Base-by-base conservation (phyloP, 2,888 invertebrate genomes). In the Ochlodes sylvanus region DNA sequence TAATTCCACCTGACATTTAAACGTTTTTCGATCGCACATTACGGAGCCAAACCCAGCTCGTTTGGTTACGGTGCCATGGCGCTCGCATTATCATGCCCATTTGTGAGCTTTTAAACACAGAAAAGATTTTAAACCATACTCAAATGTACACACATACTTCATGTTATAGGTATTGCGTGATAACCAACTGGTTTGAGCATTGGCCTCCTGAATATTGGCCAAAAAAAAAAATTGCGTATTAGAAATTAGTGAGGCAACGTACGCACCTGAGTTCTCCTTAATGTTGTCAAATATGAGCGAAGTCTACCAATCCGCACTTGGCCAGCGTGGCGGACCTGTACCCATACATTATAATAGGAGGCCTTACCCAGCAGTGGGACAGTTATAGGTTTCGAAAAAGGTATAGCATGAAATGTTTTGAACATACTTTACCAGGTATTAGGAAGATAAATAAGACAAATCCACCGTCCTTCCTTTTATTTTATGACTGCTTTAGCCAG, bases 1-100 rank as follows among this genome's bases (percentile, higher is more conserved):
- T 63, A 63, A 63, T 63, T 63, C 63, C 50, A 55, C 55, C 54
- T 42, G 61, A 55, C 55, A 63, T 54, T 32, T 63, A 55, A 63
- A 55, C 42, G 42, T 63, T 63, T 63, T 63, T 63, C 63, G 63
- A 63, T 63, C 63, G 63, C 55, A 42, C 63, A 55, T 63, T 63
- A 63, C 42, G 12, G 34, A 15, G 9, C 15, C 32, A 34, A 50
- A 52, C 52, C 38, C 17, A 50, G 27, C 63, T 54, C 55, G 54
- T 54, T 63, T 38, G 50, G 61, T 42, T 55, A 55, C 52, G 42
- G 7, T 21, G n/a, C 17, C 34, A 15, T 19, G 7, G 19, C 50
- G 38, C 41, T 41, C 63, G 54, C 41, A 63, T 42, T 55, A 63
- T 42, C 63, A 17, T 7, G 21, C 14, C 34, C 32, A 27, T 63